Base-by-base conservation (phyloP, 2,888 invertebrate species). In the Drosophila tripunctata region DNA sequence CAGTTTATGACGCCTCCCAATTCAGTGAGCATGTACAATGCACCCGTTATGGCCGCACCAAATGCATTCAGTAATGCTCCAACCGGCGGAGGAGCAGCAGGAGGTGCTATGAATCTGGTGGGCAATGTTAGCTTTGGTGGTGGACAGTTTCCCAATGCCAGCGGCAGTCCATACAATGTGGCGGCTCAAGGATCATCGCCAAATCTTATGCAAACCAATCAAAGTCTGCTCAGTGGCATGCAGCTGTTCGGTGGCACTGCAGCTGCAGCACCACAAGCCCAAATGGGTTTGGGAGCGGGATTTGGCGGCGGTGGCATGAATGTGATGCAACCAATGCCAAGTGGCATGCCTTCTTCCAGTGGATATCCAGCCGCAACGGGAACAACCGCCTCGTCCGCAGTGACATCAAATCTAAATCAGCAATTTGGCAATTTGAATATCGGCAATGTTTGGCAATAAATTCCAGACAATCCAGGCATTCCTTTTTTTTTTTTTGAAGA, bases 371-470 rank as follows among this genome's bases (percentile, higher is more conserved):
- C 80, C 15, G 19, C 74, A 15, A 67, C 68, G 17, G 70, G 78
- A 1, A 67, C 73, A 1, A 72, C 78, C 33, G 72, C 86, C 52
- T 71, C 87, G 51, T 66, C n/a, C n/a, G n/a, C 88, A 58, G 75
- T 82, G 48, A 84, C 90, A 45, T 74, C 88, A 50, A 91, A 90
- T 74, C 78, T 91, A 60, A 91, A 90, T 72, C 91, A 91, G 74
- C 91, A 91, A 78, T 91, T 91, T 76, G 91, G 91, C 48, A 91
- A 91, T 78, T 83, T 91, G 58, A 91, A 91, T 83, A 90, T 91
- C 66, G 91, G 91, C 41, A 91, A 91, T 86, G 91, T 91, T 77
- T 91, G 91, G 91, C 91, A 91, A 90, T 91, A 91, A 89, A 81
- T 50, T n/a, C 21, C 45, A 41, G 36, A 54, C 41, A 56, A 35